These are phyloP conservation scores for Dromiciops gliroides DNA, from an alignment of 2,113 vertebrate genomes.

Conservation along the genomic window DNA sequence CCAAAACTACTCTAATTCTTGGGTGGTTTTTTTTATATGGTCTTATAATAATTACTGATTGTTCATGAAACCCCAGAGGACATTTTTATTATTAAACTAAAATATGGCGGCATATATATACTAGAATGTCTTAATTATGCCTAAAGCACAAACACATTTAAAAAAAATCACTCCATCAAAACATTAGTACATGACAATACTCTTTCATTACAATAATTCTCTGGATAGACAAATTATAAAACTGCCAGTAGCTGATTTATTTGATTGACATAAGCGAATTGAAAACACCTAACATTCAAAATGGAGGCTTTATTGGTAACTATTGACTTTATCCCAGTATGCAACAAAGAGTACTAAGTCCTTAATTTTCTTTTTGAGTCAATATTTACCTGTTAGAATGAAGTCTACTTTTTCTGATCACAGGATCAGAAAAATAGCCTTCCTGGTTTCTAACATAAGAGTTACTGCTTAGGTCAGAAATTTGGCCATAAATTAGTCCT, in stretches of 20 bases:
- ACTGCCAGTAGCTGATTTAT: neutral
- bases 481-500: conserved; percentile 12
- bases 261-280: neutral
- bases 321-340: neutral
- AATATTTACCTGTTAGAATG: neutral
- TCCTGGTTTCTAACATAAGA: conserved; percentile 4
- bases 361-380: neutral
- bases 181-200: neutral
- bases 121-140: neutral
- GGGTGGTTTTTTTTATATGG: neutral
- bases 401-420: neutral
- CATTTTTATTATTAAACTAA: neutral
- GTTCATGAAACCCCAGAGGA: neutral
- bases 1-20: neutral
- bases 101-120: neutral
- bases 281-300: neutral
- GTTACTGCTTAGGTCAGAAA: conserved; percentile 24
- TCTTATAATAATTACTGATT: neutral
- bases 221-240: neutral
- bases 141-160: neutral
- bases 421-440: neutral
- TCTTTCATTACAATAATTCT: neutral
- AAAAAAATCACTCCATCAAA: neutral
- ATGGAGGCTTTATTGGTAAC: neutral
- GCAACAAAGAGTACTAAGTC: neutral